A percentile compares a stretch with the other conserved stretches of the same genome.
Evolutionary conservation across 2,797 vertebrate species (phyloP).

Genomic region (Falco rusticolus): DNA sequence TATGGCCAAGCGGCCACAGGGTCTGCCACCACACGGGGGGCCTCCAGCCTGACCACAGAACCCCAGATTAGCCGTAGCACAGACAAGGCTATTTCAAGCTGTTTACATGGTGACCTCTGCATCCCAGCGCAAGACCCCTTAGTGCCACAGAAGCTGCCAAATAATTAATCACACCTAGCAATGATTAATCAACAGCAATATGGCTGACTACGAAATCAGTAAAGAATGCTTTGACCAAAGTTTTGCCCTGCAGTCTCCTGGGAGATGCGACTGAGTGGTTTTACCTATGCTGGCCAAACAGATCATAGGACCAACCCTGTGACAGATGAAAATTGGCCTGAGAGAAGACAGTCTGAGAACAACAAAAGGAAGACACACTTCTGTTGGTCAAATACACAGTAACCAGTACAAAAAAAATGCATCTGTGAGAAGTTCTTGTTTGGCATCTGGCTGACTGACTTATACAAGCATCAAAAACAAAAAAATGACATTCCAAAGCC

Average conservation of each 20-base stretch:
- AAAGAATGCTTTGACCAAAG: neutral
- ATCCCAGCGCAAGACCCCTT: neutral
- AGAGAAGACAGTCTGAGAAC: neutral
- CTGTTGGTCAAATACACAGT: neutral
- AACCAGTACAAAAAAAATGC: neutral
- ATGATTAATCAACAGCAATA: neutral
- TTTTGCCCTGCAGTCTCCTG: neutral
- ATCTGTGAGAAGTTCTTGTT: neutral
- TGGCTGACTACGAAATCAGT: neutral
- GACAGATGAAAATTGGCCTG: neutral
- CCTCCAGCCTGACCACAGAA: neutral
- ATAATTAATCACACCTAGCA: neutral
- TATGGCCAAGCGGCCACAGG: fast-evolving
- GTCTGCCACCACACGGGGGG: fast-evolving
- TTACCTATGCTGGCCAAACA: neutral
- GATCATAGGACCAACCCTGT: neutral
- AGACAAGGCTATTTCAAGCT: neutral
- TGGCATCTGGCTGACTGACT: neutral
- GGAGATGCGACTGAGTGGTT: neutral
- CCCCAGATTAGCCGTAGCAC: fast-evolving
- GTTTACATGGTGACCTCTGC: neutral
- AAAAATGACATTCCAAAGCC: neutral
- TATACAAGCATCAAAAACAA: neutral
- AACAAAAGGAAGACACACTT: neutral
- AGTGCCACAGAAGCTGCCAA: neutral